phyloP scores from a whole-genome alignment of 2,113 vertebrate species.

The Melanotaenia duboulayi region DNA sequence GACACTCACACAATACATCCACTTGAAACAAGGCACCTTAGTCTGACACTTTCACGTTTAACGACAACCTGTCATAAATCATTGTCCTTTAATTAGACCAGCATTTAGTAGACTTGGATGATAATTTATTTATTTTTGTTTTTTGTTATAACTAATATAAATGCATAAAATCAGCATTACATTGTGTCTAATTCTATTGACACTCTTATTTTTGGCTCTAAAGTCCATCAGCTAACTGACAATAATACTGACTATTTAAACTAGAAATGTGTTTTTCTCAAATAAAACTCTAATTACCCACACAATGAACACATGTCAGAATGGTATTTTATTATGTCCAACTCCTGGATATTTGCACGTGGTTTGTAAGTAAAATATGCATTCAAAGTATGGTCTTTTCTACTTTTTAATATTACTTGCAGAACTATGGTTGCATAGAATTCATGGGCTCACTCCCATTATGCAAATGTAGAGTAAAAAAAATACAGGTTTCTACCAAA shows the following conservation, averaged over 20 bases:
- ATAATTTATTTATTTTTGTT: too few relatives aligned
- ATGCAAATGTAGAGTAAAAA: slow-evolving; percentile 48
- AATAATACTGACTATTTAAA: not conserved
- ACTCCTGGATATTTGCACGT: not conserved
- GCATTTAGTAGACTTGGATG: too few relatives aligned
- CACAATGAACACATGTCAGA: not conserved
- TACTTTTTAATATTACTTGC: not conserved
- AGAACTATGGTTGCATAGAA: slow-evolving; percentile 3
- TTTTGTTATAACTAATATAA: too few relatives aligned
- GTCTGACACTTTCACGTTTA: slow-evolving; percentile 35
- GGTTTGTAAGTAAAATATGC: not conserved
- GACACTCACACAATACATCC: slow-evolving; percentile 13
- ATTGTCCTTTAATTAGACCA: not conserved
- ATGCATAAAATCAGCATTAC: not conserved
- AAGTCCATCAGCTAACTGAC: not conserved
- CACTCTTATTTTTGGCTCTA: not conserved
- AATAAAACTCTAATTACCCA: not conserved
- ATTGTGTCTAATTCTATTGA: not conserved
- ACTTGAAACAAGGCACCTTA: slow-evolving; percentile 19
- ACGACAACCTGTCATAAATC: not conserved
- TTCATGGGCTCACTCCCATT: slow-evolving; percentile 9
- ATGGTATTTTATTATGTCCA: not conserved
- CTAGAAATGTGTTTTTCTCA: not conserved
- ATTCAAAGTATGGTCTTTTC: not conserved
- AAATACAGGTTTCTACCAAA: slow-evolving; percentile 42